These are phyloP conservation scores for Silurus meridionalis DNA, from an alignment of 2,113 vertebrate genomes.

Conservation along the genomic window DNA sequence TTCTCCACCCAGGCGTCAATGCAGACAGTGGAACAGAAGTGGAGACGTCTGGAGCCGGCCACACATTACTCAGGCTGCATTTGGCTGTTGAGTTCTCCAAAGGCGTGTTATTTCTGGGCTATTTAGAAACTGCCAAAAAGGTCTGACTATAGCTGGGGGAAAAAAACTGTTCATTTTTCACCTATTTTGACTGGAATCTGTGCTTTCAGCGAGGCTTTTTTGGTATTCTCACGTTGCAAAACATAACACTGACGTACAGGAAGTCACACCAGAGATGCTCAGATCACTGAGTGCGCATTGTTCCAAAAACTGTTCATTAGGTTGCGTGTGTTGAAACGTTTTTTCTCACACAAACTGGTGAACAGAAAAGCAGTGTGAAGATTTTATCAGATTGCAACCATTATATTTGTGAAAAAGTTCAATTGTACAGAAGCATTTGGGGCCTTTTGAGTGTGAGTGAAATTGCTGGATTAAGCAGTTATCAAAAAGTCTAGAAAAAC, in stretches of 20 bases:
- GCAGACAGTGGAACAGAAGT: constrained; percentile 30
- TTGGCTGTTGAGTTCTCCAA: constrained; percentile 19
- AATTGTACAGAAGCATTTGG: neutral
- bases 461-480: neutral
- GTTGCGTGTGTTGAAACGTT: neutral
- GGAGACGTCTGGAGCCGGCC: constrained; percentile 40
- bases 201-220: neutral
- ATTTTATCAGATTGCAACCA: neutral
- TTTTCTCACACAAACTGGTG: neutral
- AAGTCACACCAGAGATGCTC: neutral
- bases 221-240: neutral
- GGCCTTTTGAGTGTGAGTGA: neutral
- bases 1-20: constrained; percentile 28
- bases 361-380: neutral
- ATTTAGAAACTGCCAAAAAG: constrained; percentile 40
- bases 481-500: neutral
- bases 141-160: constrained; percentile 7
- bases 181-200: constrained; percentile 4
- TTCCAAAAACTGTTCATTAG: neutral
- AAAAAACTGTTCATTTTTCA: constrained; percentile 8
- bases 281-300: neutral
- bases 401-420: neutral
- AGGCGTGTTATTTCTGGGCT: constrained; percentile 38
- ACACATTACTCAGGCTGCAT: constrained; percentile 44
- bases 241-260: neutral